phyloP scores from a whole-genome alignment of 1,140 invertebrate genomes.

The Drosophila sucinea region DNA sequence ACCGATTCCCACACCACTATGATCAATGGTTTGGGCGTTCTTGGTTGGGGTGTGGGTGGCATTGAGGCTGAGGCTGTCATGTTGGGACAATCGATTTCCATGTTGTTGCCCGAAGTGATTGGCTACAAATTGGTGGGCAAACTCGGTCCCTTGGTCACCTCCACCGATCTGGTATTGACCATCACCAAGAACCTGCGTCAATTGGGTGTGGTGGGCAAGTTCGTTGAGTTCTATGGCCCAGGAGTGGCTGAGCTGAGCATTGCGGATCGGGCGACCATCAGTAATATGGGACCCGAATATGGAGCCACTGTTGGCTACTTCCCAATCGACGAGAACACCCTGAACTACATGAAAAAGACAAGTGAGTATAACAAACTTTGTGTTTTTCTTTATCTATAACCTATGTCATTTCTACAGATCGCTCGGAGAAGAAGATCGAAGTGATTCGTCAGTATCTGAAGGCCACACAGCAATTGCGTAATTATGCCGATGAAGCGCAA shows the following conservation, averaged over 20 bases:
- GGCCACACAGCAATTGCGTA: constrained; percentile 91
- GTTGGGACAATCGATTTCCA: constrained; percentile 97
- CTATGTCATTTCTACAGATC: constrained; percentile 85
- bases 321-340: constrained; percentile 94
- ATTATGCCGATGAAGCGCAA: constrained; percentile 90
- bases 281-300: constrained; percentile 99
- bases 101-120: constrained; percentile 97
- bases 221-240: constrained; percentile 99
- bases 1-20: constrained; percentile 99
- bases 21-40: constrained; percentile 96
- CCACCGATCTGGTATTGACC: constrained; percentile 98
- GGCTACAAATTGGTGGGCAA: constrained; percentile 95
- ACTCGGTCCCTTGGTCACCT: constrained; percentile 93
- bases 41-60: constrained; percentile 89
- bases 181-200: constrained; percentile 98
- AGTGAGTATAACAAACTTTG: constrained; percentile 85
- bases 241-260: constrained; percentile 95
- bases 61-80: constrained; percentile 96
- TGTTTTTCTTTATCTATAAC: background rate
- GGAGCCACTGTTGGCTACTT: constrained; percentile 98
- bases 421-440: constrained; percentile 91
- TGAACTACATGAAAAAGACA: constrained; percentile 94
- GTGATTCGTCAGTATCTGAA: constrained; percentile 93
- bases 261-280: constrained; percentile 96
- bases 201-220: constrained; percentile 98